Evolutionary conservation across 2,888 invertebrate species (phyloP).

Genomic region (Cosmia trapezina): DNA sequence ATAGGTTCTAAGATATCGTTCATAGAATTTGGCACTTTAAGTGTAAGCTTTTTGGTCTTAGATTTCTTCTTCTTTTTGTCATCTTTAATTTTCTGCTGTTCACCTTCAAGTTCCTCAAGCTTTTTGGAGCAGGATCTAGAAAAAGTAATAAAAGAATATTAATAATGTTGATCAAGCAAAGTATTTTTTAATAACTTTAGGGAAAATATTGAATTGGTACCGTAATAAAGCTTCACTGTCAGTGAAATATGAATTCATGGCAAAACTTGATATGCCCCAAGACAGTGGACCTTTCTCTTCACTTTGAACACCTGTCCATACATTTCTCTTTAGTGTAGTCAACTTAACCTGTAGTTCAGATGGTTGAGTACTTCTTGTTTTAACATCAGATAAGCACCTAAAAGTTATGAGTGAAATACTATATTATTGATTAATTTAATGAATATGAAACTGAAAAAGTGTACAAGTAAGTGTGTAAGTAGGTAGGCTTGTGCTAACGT

Average conservation of each 20-base stretch:
- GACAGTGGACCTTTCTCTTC: conserved; percentile 91
- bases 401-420: conserved; percentile 39
- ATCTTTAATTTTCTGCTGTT: conserved; percentile 81
- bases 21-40: conserved; percentile 84
- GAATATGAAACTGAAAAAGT: background rate
- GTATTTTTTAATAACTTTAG: background rate
- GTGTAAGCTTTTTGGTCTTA: conserved; percentile 83
- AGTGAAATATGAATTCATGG: conserved; percentile 89
- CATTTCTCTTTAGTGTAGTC: conserved; percentile 92
- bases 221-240: conserved; percentile 91
- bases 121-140: conserved; percentile 92
- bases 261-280: conserved; percentile 92
- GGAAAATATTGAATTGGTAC: conserved; percentile 72
- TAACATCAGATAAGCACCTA: conserved; percentile 85
- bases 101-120: conserved; percentile 87
- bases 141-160: conserved; percentile 13
- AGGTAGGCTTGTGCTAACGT: background rate
- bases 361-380: conserved; percentile 85
- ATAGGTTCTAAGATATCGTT: conserved; percentile 83
- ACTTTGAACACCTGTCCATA: conserved; percentile 92
- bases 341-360: conserved; percentile 93
- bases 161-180: background rate
- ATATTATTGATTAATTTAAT: background rate
- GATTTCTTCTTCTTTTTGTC: conserved; percentile 88
- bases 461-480: background rate